A percentile compares a stretch with the other conserved stretches of the same genome.
phyloP scores from a whole-genome alignment of 2,888 invertebrate species.

The Leptinotarsa rubiginosa region DNA sequence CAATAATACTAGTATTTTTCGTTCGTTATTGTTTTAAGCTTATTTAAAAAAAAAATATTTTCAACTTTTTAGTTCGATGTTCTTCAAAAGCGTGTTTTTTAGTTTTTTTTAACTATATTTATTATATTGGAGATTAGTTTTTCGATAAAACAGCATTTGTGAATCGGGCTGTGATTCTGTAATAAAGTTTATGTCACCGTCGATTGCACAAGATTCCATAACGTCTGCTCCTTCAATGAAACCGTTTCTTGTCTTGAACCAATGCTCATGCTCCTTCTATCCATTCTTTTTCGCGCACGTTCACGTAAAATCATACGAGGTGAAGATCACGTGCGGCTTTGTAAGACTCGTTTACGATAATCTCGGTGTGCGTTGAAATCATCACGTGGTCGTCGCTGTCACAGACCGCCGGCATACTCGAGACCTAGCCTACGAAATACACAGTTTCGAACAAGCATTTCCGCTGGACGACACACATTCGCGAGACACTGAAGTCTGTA shows the following conservation, averaged over 20 bases:
- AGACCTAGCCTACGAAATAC: conserved; percentile 12
- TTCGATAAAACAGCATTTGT: too few relatives aligned
- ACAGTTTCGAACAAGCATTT: not conserved
- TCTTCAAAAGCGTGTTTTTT: too few relatives aligned
- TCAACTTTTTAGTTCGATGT: too few relatives aligned
- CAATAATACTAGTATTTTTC: too few relatives aligned
- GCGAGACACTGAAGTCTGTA: not conserved
- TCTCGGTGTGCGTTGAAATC: conserved; percentile 42
- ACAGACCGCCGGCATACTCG: conserved; percentile 4
- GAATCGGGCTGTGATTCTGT: too few relatives aligned
- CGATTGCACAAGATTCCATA: too few relatives aligned
- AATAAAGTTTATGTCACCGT: too few relatives aligned
- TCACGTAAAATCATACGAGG: conserved; percentile 19
- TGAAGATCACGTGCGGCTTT: conserved; percentile 42
- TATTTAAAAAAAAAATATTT: too few relatives aligned
- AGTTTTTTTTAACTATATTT: too few relatives aligned
- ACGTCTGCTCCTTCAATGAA: not conserved
- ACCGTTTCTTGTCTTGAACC: not conserved
- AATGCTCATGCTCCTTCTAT: not conserved
- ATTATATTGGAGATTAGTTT: too few relatives aligned
- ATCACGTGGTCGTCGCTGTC: conserved; percentile 43
- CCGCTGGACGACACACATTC: not conserved
- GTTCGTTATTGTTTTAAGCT: too few relatives aligned
- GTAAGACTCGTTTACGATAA: conserved; percentile 36
- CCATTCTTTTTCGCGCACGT: not conserved